Evolutionary conservation across 2,797 vertebrate species (phyloP).

Genomic region (Carduelis carduelis): DNA sequence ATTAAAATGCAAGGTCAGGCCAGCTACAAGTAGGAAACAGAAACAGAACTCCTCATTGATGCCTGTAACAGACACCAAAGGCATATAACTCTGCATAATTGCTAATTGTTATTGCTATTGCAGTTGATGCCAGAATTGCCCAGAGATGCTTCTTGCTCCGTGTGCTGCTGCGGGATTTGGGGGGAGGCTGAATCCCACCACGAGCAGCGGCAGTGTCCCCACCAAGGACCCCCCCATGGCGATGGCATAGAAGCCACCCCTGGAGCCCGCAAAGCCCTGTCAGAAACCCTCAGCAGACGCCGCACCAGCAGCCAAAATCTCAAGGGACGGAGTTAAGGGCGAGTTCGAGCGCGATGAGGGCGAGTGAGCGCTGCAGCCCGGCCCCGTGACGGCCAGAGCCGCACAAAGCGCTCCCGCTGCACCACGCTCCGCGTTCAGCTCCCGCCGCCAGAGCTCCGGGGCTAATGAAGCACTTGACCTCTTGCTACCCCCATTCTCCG

Average conservation of each 20-base stretch:
- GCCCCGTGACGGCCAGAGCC: fast-evolving
- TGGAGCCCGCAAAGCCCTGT: background rate
- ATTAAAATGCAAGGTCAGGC: slow-evolving; percentile 20
- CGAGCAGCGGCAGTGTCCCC: fast-evolving
- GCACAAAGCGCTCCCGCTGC: background rate
- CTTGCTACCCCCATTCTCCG: background rate
- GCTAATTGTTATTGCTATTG: slow-evolving; percentile 29
- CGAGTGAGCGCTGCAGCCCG: fast-evolving
- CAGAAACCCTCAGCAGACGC: fast-evolving
- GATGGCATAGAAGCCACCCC: fast-evolving
- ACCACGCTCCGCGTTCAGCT: background rate
- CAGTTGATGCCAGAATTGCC: slow-evolving; percentile 33
- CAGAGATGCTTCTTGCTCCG: background rate
- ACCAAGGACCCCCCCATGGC: fast-evolving
- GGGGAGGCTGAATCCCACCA: background rate
- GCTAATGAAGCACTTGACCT: slow-evolving; percentile 35
- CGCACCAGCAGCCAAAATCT: fast-evolving
- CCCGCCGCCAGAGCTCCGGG: background rate
- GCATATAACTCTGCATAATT: slow-evolving; percentile 25
- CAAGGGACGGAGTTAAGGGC: background rate
- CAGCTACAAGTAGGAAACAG: slow-evolving; percentile 44
- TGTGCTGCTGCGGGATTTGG: background rate
- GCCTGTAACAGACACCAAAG: slow-evolving; percentile 24
- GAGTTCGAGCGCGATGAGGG: background rate
- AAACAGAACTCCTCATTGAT: slow-evolving; percentile 18